Conservation (phyloP, 2,888 invertebrate genomes). For the Drosophila nr. perissopoda region DNA sequence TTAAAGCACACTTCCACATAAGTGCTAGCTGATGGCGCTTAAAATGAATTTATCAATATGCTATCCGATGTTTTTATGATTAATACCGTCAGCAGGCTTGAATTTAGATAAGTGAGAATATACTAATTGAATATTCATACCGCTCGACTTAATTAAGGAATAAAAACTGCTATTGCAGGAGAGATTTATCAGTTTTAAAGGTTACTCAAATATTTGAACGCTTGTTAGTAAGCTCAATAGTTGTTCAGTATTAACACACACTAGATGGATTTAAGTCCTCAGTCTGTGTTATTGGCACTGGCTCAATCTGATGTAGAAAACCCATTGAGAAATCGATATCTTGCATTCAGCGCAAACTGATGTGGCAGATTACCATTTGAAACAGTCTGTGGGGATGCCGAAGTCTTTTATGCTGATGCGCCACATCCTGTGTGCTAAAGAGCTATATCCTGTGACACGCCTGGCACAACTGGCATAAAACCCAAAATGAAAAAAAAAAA, state of each 20-base stretch:
- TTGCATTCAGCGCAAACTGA: conserved; percentile 9
- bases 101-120: not conserved
- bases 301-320: conserved; percentile 11
- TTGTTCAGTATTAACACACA: not conserved
- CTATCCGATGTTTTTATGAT: not conserved
- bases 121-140: not conserved
- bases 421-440: conserved; percentile 61
- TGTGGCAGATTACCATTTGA: conserved; percentile 17
- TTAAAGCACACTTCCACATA: too few species aligned
- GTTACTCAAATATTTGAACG: not conserved
- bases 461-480: conserved; percentile 42
- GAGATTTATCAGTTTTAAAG: not conserved
- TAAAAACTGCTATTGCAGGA: not conserved
- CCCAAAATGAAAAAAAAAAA: conserved; percentile 12
- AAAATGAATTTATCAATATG: not conserved
- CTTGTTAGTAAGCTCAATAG: not conserved
- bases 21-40: not conserved
- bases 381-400: conserved; percentile 1
- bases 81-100: not conserved
- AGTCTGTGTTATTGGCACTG: conserved; percentile 2
- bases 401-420: conserved; percentile 38
- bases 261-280: not conserved
- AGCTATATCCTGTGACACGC: conserved; percentile 63
- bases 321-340: conserved; percentile 19
- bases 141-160: not conserved